These are phyloP conservation scores for Grapholita molesta DNA, from an alignment of 1,140 invertebrate species.

Conservation along the genomic window DNA sequence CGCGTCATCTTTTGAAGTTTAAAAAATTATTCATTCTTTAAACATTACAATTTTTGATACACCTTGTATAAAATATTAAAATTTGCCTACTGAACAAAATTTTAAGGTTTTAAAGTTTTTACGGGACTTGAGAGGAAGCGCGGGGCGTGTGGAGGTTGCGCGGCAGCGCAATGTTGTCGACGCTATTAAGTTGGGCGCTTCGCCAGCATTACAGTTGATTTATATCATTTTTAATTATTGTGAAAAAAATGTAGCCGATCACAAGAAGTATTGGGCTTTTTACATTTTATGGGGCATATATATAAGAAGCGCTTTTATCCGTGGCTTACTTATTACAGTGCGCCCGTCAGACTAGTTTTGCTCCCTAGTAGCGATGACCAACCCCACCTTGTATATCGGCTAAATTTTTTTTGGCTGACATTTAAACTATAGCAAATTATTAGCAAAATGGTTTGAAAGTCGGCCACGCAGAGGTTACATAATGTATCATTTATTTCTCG, in stretches of 20 bases:
- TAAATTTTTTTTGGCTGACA: not conserved
- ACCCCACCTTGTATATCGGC: too few relatives aligned
- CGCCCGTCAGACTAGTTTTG: too few relatives aligned
- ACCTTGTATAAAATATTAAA: too few relatives aligned
- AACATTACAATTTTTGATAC: too few relatives aligned
- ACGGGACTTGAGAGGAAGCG: not conserved
- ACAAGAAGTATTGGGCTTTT: too few relatives aligned
- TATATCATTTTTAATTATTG: conserved; percentile 27
- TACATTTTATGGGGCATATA: too few relatives aligned
- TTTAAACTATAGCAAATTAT: not conserved
- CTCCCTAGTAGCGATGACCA: too few relatives aligned
- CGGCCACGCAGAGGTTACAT: not conserved
- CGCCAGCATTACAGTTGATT: conserved; percentile 39
- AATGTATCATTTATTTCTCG: not conserved
- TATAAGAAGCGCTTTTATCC: too few relatives aligned
- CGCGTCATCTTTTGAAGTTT: too few relatives aligned
- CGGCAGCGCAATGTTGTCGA: conserved; percentile 34
- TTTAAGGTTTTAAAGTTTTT: not conserved
- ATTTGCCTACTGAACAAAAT: too few relatives aligned
- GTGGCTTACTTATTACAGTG: too few relatives aligned
- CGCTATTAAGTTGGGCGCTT: conserved; percentile 68
- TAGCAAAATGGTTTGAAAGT: not conserved
- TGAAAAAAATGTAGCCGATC: not conserved
- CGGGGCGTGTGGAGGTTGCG: not conserved
- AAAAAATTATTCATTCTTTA: too few relatives aligned